Percentiles rank a stretch among this genome's conserved stretches.
Evolutionary conservation across 2,888 invertebrate genomes (phyloP).

Genomic region (Oscheius sp.): DNA sequence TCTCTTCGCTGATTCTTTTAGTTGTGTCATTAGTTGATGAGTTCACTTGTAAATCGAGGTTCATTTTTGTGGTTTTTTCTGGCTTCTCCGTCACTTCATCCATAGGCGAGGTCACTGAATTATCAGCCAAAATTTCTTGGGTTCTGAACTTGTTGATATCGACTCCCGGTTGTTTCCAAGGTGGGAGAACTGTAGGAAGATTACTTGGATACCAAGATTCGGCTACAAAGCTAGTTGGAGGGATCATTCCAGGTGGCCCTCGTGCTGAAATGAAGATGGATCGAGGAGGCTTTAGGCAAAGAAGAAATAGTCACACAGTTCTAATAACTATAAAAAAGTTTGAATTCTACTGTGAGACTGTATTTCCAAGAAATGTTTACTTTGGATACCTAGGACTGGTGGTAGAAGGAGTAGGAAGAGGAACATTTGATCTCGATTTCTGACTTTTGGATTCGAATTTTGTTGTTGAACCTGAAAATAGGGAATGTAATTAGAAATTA

Average conservation of each 20-base stretch:
- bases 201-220: slow-evolving; percentile 51
- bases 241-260: slow-evolving; percentile 45
- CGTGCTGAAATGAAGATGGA: slow-evolving; percentile 36
- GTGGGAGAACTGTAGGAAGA: slow-evolving; percentile 49
- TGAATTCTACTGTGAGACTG: no score
- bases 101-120: slow-evolving; percentile 29
- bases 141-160: slow-evolving; percentile 44
- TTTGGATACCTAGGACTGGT: no score
- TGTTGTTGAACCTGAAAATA: no score
- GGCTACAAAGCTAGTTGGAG: slow-evolving; percentile 44
- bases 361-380: no score
- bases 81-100: slow-evolving; percentile 28
- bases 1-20: background rate
- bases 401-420: no score
- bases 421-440: no score
- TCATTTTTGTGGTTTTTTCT: slow-evolving; percentile 20
- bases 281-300: no score
- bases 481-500: no score
- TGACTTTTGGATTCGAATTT: no score
- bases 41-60: slow-evolving; percentile 11
- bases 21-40: background rate
- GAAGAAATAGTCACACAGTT: no score
- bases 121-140: slow-evolving; percentile 25
- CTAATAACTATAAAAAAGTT: no score
- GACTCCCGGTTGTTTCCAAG: slow-evolving; percentile 48